These are phyloP conservation scores for Sphaeridia pumilis DNA, from an alignment of 2,888 invertebrate species.

Conservation along the genomic window DNA sequence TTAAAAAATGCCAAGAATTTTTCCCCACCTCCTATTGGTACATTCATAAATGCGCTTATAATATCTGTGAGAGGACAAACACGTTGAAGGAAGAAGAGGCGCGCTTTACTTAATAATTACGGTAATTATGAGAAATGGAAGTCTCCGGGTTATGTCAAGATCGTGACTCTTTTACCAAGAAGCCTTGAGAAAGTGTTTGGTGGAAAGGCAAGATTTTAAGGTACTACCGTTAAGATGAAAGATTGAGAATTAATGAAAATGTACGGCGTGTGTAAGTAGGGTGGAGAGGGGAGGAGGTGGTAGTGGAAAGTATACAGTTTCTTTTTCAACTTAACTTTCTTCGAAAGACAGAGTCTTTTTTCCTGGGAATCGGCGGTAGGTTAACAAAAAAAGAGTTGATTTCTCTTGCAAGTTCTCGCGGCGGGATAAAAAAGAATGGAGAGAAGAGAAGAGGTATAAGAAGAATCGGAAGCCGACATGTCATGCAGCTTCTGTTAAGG, in stretches of 20 bases:
- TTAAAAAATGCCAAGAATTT: too few species aligned
- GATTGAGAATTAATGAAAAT: neutral
- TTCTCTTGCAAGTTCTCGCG: neutral
- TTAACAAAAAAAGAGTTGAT: neutral
- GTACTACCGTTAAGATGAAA: neutral
- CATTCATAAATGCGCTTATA: too few species aligned
- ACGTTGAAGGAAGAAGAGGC: too few species aligned
- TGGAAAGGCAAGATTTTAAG: neutral
- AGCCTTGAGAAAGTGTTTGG: neutral
- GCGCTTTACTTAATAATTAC: too few species aligned
- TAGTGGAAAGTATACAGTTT: too few species aligned
- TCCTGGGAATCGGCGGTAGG: neutral
- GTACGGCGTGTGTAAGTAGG: neutral
- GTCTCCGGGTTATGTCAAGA: neutral
- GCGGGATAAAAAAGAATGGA: neutral
- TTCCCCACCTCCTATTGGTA: too few species aligned
- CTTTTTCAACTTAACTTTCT: neutral
- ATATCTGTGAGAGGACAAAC: too few species aligned
- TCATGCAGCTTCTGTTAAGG: too few species aligned
- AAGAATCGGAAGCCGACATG: too few species aligned
- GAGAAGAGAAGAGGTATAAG: neutral
- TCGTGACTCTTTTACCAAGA: slow-evolving; percentile 1
- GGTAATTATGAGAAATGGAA: slow-evolving; percentile 3
- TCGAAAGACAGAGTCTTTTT: neutral
- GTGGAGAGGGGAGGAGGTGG: too few species aligned